Conservation (phyloP, 2,113 vertebrate species). For the Malurus elegans region DNA sequence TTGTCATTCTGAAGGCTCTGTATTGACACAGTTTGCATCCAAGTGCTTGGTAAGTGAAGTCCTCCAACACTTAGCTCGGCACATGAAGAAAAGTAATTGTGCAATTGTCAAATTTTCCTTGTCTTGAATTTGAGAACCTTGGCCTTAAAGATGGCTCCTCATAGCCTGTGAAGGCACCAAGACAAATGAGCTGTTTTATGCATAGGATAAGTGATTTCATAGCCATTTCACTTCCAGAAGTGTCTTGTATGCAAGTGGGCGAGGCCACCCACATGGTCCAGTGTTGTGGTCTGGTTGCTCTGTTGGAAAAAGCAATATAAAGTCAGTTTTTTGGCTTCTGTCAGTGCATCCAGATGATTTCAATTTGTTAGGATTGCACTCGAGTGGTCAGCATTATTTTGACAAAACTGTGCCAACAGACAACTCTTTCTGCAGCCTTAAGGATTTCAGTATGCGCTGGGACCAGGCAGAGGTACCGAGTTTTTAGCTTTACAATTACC, state of each 20-base stretch:
- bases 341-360: slow-evolving; percentile 69
- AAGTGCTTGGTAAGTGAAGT: neutral
- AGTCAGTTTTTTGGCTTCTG: slow-evolving; percentile 58
- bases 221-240: slow-evolving; percentile 19
- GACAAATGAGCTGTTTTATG: slow-evolving; percentile 36
- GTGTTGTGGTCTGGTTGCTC: slow-evolving; percentile 68
- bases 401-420: slow-evolving; percentile 55
- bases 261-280: slow-evolving; percentile 69
- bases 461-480: slow-evolving; percentile 9
- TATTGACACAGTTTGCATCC: neutral
- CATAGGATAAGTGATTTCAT: slow-evolving; percentile 36
- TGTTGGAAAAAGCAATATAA: slow-evolving; percentile 61
- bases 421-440: slow-evolving; percentile 16
- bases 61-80: neutral
- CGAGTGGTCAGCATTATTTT: slow-evolving; percentile 65
- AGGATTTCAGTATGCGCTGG: neutral
- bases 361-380: slow-evolving; percentile 70
- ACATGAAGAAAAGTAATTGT: neutral
- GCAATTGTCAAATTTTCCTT: slow-evolving; percentile 13
- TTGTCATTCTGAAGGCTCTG: neutral
- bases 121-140: slow-evolving; percentile 2
- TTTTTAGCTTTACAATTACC: neutral
- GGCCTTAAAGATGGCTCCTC: neutral
- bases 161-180: neutral
- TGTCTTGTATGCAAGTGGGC: neutral